Evolutionary conservation across 2,888 invertebrate genomes (phyloP).

Genomic region (Papilio protenor): DNA sequence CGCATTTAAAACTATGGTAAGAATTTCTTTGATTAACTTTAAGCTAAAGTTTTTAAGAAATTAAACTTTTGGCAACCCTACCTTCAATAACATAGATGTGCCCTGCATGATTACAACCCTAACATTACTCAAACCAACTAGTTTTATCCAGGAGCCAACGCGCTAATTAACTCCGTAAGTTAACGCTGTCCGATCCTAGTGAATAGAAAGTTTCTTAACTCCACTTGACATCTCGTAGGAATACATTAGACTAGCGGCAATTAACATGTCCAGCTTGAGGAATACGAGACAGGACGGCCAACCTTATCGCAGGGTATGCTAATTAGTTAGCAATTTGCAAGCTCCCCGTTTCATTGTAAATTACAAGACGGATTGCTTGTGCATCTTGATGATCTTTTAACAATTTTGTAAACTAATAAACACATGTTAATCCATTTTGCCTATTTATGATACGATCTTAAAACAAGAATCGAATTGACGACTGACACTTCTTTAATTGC

Average conservation of each 20-base stretch:
- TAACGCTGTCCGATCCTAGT: slow-evolving; percentile 22
- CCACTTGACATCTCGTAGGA: slow-evolving; percentile 35
- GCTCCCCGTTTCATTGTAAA: slow-evolving; percentile 30
- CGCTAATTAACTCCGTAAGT: slow-evolving; percentile 24
- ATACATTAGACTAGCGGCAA: slow-evolving; percentile 52
- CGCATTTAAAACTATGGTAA: no score
- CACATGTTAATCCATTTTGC: background rate
- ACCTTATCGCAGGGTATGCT: slow-evolving; percentile 43
- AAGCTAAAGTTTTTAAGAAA: background rate
- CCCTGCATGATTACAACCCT: background rate
- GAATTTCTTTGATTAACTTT: no score
- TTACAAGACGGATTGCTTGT: slow-evolving; percentile 22
- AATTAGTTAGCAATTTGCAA: slow-evolving; percentile 45
- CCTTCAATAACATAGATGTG: background rate
- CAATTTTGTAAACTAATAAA: background rate
- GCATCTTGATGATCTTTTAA: background rate
- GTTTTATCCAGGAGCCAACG: background rate
- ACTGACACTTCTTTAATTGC: no score
- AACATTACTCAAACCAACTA: slow-evolving; percentile 14
- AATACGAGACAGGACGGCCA: slow-evolving; percentile 49
- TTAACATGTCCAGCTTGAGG: slow-evolving; percentile 57
- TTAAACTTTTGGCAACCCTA: slow-evolving; percentile 1
- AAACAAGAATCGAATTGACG: no score
- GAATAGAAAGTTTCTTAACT: slow-evolving; percentile 37
- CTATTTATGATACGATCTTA: no score